phyloP scores from a whole-genome alignment of 2,797 vertebrate species.

The Siniperca undulata region DNA sequence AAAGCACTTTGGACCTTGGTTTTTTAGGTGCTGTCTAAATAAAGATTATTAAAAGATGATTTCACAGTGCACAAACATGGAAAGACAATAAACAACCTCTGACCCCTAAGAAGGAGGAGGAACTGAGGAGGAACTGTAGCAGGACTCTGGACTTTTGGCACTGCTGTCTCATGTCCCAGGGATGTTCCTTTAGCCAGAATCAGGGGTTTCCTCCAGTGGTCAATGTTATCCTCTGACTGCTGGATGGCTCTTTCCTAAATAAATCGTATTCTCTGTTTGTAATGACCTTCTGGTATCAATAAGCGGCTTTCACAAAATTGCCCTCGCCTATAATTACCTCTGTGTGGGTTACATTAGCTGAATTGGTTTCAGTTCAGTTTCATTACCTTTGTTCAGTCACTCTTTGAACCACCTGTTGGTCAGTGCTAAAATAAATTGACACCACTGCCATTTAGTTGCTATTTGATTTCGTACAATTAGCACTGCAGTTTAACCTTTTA shows the following conservation, averaged over 20 bases:
- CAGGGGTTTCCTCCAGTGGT: neutral
- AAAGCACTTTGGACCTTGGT: constrained; percentile 22
- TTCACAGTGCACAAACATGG: neutral
- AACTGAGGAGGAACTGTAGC: neutral
- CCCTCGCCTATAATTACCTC: constrained; percentile 22
- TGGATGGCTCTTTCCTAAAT: neutral
- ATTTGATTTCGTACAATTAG: too few species aligned
- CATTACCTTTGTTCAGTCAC: constrained; percentile 19
- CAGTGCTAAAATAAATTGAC: too few species aligned
- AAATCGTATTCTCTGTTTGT: neutral
- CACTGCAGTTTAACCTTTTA: neutral
- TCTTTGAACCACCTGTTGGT: constrained; percentile 13
- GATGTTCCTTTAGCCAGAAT: neutral
- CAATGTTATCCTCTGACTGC: neutral
- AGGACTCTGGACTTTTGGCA: neutral
- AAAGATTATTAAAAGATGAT: constrained; percentile 11
- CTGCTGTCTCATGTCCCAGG: neutral
- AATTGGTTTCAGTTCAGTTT: constrained; percentile 22
- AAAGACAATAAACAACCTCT: neutral
- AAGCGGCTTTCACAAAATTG: constrained; percentile 50
- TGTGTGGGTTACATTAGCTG: constrained; percentile 17
- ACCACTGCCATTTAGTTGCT: neutral
- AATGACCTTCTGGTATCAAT: constrained; percentile 13
- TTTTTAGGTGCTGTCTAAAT: constrained; percentile 13
- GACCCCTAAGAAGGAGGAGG: neutral